phyloP scores from a whole-genome alignment of 2,888 invertebrate species.

The Drosophila buzzatii region DNA sequence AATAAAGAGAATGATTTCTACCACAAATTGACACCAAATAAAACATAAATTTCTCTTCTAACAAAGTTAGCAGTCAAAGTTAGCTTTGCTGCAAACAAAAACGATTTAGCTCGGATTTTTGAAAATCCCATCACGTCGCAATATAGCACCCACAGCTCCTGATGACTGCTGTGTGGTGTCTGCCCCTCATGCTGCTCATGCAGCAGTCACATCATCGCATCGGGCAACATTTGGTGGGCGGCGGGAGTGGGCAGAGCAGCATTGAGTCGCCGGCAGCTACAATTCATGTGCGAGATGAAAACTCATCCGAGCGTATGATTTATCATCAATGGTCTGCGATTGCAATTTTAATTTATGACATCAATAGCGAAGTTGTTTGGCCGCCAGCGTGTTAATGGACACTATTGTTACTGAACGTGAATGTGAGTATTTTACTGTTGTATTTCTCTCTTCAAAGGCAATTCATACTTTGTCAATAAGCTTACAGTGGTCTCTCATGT shows the following conservation, averaged over 20 bases:
- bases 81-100: conserved; percentile 67
- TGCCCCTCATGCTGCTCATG: conserved; percentile 10
- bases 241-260: not conserved
- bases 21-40: conserved; percentile 74
- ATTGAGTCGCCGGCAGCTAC: conserved; percentile 61
- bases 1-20: conserved; percentile 69
- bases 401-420: conserved; percentile 63
- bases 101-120: conserved; percentile 72
- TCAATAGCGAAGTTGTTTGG: conserved; percentile 67
- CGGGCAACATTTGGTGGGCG: conserved; percentile 27
- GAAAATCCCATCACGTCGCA: conserved; percentile 74
- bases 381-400: conserved; percentile 69
- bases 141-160: conserved; percentile 44
- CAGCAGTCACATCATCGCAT: conserved; percentile 41
- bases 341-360: conserved; percentile 75
- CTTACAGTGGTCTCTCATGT: conserved; percentile 22
- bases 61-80: conserved; percentile 72
- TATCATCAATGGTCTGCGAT: conserved; percentile 73
- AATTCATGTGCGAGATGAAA: conserved; percentile 74
- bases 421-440: conserved; percentile 27
- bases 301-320: conserved; percentile 72
- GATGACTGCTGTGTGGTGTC: conserved; percentile 15
- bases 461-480: conserved; percentile 48
- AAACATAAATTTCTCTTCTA: conserved; percentile 71
- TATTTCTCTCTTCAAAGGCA: conserved; percentile 30